Percentiles rank a stretch among this genome's conserved stretches.
phyloP scores from a whole-genome alignment of 2,797 vertebrate species.

The Cyprinodon diabolis region DNA sequence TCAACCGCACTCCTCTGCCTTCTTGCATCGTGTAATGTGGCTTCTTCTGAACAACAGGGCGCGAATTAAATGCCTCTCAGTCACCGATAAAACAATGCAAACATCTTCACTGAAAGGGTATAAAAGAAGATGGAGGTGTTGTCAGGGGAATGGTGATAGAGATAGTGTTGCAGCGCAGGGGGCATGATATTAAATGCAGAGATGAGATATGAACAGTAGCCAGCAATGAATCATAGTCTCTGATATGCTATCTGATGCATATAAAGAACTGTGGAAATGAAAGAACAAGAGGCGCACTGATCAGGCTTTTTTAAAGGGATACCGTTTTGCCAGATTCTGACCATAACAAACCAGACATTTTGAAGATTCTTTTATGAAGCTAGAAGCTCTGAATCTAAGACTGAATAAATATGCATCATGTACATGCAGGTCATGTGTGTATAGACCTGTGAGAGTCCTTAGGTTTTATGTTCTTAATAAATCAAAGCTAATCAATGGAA shows the following conservation, averaged over 20 bases:
- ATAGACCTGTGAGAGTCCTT: neutral
- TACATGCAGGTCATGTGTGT: neutral
- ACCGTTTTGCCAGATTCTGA: neutral
- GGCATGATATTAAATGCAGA: slow-evolving; percentile 56
- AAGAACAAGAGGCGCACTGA: slow-evolving; percentile 19
- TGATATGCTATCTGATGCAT: slow-evolving; percentile 67
- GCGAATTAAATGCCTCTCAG: slow-evolving; percentile 77
- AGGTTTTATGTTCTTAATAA: neutral
- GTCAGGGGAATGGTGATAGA: slow-evolving; percentile 69
- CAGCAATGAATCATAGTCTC: slow-evolving; percentile 56
- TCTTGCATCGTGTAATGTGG: slow-evolving; percentile 77
- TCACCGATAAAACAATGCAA: slow-evolving; percentile 80
- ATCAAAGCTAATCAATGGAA: neutral
- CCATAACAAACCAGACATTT: neutral
- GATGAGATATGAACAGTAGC: slow-evolving; percentile 68
- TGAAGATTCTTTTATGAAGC: neutral
- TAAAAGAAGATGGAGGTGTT: slow-evolving; percentile 75
- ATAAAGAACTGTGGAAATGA: slow-evolving; percentile 40
- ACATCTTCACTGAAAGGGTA: slow-evolving; percentile 74
- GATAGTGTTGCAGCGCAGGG: slow-evolving; percentile 39
- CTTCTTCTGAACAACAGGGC: slow-evolving; percentile 71
- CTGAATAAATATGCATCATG: neutral
- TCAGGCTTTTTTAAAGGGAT: neutral
- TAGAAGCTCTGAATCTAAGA: neutral
- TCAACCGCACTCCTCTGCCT: slow-evolving; percentile 74